Percentiles rank a stretch among this genome's conserved stretches.
Conservation (phyloP, 2,888 invertebrate species). For the Troides oblongomaculatus region DNA sequence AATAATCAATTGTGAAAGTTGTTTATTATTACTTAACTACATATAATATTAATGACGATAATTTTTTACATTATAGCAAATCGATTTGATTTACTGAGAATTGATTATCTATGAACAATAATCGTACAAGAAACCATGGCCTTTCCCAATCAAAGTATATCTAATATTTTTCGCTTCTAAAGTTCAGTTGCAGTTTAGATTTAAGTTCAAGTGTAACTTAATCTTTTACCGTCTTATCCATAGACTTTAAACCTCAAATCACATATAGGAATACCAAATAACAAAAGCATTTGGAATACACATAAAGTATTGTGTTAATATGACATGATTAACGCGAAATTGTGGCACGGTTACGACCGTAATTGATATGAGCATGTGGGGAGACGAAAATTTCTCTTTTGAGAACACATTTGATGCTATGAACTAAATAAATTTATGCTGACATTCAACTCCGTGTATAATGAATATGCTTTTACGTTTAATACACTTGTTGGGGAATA, state of each 20-base stretch:
- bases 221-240: constrained; percentile 29
- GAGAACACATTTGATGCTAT: constrained; percentile 22
- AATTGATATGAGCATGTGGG: constrained; percentile 39
- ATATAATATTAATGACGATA: neutral
- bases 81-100: neutral
- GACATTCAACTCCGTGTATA: neutral
- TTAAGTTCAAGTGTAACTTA: neutral
- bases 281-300: constrained; percentile 45
- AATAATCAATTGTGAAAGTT: neutral
- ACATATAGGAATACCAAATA: constrained; percentile 18
- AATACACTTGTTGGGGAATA: neutral
- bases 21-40: neutral
- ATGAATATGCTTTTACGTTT: neutral
- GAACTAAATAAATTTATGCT: constrained; percentile 5
- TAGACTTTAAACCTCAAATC: constrained; percentile 12
- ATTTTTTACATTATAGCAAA: neutral
- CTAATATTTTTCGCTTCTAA: neutral
- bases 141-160: neutral
- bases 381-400: constrained; percentile 39
- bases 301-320: constrained; percentile 49
- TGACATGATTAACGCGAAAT: constrained; percentile 52
- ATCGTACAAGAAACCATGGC: neutral
- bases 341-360: constrained; percentile 40
- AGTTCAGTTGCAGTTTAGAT: too few species aligned
- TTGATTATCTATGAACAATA: neutral